phyloP scores from a whole-genome alignment of 92 coral and sea anemone genomes.

The Blastomussa wellsi region DNA sequence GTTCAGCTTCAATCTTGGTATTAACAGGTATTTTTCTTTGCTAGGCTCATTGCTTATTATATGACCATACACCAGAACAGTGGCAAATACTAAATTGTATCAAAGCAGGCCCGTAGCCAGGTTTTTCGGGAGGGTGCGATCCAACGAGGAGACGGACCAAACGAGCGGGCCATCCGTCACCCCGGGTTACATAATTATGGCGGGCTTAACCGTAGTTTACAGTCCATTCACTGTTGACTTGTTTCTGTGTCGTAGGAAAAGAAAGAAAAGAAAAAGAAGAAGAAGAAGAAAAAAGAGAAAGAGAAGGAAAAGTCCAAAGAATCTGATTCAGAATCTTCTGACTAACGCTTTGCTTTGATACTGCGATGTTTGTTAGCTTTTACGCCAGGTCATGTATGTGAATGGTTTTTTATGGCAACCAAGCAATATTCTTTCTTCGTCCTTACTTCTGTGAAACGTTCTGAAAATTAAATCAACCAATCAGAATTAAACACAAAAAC shows the following conservation, averaged over 20 bases:
- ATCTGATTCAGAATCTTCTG: constrained; percentile 55
- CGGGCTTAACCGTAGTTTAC: too few relatives aligned
- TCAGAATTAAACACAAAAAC: not conserved
- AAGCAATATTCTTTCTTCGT: not conserved
- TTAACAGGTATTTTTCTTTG: too few relatives aligned
- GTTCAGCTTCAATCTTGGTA: too few relatives aligned
- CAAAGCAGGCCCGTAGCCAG: too few relatives aligned
- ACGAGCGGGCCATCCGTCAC: too few relatives aligned
- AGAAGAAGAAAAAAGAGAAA: constrained; percentile 70
- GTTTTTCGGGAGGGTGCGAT: too few relatives aligned
- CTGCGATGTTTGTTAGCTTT: not conserved
- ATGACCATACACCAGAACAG: too few relatives aligned
- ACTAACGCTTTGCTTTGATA: not conserved
- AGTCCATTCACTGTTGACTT: not conserved
- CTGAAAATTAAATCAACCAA: not conserved
- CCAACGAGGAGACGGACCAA: too few relatives aligned
- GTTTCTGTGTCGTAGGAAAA: constrained; percentile 46
- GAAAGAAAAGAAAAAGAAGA: constrained; percentile 62
- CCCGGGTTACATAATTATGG: too few relatives aligned
- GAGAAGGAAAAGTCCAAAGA: constrained; percentile 48
- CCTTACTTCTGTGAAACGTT: not conserved
- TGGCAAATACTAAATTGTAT: too few relatives aligned
- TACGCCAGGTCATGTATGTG: not conserved
- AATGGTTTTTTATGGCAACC: not conserved
- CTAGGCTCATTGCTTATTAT: too few relatives aligned